Conservation (phyloP, 1,140 invertebrate species). For the Trissolcus basalis region DNA sequence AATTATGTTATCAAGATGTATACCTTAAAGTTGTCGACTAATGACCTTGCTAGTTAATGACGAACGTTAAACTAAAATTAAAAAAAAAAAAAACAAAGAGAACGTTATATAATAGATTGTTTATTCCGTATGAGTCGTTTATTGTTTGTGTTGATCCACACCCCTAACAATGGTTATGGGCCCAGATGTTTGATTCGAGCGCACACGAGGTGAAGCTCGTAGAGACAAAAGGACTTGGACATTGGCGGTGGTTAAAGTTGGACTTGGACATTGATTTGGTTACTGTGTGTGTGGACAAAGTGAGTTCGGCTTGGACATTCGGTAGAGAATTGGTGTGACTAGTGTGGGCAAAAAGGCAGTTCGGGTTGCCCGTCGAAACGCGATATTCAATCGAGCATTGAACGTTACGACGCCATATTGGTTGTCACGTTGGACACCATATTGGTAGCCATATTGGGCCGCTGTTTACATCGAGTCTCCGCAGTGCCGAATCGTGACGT, state of each 20-base stretch:
- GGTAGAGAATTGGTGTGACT: slow-evolving; percentile 1
- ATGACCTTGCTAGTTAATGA: no score
- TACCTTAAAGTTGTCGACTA: no score
- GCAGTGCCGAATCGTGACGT: neutral
- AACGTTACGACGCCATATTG: slow-evolving; percentile 15
- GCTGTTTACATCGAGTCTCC: neutral
- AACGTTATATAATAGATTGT: no score
- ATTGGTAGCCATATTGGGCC: neutral
- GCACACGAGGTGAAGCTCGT: neutral
- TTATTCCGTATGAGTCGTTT: no score
- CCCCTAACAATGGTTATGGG: slow-evolving; percentile 11
- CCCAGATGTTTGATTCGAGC: slow-evolving; percentile 1
- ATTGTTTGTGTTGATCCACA: no score
- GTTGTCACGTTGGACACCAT: neutral
- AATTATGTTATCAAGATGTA: no score
- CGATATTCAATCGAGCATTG: slow-evolving; percentile 9
- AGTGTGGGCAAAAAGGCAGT: neutral
- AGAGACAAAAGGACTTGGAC: neutral
- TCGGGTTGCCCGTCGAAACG: slow-evolving; percentile 3
- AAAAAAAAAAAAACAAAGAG: no score
- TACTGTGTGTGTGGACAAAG: neutral
- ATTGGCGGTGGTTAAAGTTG: no score
- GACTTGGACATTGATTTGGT: neutral
- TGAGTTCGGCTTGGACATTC: neutral
- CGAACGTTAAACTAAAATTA: no score